Percentiles rank a stretch among this genome's conserved stretches.
These are phyloP conservation scores for Cantharis rufa DNA, from an alignment of 2,888 invertebrate species.

Conservation along the genomic window DNA sequence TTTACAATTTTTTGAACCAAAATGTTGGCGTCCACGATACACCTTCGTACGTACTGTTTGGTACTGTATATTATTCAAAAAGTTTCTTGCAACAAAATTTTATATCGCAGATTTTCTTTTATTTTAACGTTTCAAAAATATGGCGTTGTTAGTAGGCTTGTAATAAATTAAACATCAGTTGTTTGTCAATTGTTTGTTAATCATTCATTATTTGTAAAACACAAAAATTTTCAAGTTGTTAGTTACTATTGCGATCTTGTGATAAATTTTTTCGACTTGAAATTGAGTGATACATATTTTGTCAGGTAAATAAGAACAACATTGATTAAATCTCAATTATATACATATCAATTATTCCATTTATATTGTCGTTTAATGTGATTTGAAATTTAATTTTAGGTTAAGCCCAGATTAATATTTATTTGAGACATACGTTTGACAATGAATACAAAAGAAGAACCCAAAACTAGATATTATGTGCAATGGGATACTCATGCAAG, in stretches of 20 bases:
- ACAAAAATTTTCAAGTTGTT: not conserved
- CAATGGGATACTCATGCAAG: slow-evolving; percentile 73
- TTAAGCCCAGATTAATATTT: not conserved
- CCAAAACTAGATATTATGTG: slow-evolving; percentile 46
- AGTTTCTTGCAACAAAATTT: too few species aligned
- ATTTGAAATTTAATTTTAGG: not conserved
- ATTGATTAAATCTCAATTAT: not conserved
- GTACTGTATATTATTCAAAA: too few species aligned
- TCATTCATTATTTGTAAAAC: not conserved
- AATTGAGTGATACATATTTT: not conserved
- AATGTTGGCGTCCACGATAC: too few species aligned
- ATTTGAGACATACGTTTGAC: not conserved
- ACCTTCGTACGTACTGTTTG: too few species aligned
- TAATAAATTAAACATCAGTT: not conserved
- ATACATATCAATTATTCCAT: not conserved
- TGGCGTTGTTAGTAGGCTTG: not conserved
- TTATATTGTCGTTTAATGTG: not conserved
- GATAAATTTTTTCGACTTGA: not conserved
- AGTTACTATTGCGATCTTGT: not conserved
- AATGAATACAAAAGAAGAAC: slow-evolving; percentile 36
- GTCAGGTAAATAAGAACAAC: not conserved
- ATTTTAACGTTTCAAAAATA: not conserved
- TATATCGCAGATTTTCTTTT: not conserved
- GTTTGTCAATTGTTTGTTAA: not conserved
- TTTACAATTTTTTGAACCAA: too few species aligned